Conservation (phyloP, 2,113 vertebrate species). For the Chloroceryle aenea region DNA sequence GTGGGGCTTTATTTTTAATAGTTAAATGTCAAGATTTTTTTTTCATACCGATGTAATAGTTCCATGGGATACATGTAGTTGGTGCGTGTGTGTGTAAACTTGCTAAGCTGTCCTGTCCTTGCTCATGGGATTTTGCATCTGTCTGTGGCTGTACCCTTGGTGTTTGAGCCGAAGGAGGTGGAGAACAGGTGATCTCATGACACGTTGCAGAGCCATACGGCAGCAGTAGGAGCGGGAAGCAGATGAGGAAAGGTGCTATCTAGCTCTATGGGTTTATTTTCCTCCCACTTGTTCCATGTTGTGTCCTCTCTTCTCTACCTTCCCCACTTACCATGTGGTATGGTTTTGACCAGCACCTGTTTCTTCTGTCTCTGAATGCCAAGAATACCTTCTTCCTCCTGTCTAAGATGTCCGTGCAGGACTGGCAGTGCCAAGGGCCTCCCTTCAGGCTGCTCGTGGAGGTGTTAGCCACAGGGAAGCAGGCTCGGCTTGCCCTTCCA, state of each 20-base stretch:
- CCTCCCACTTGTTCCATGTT: background rate
- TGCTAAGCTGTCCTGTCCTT: background rate
- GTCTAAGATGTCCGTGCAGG: background rate
- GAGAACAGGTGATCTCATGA: background rate
- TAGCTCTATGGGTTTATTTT: background rate
- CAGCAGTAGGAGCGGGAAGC: background rate
- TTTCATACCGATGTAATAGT: constrained; percentile 27
- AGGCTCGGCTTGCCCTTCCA: background rate
- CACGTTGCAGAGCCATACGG: background rate
- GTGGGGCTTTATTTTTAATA: constrained; percentile 59
- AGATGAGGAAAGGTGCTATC: background rate
- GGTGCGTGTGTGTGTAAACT: background rate
- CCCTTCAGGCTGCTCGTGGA: background rate
- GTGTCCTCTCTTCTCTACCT: background rate
- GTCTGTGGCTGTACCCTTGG: constrained; percentile 6
- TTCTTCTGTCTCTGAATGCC: background rate
- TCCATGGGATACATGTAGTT: background rate
- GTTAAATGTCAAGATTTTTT: constrained; percentile 19
- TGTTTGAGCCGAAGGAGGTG: background rate
- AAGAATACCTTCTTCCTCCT: background rate
- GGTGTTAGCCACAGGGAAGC: background rate
- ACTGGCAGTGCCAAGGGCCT: background rate
- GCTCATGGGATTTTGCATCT: background rate
- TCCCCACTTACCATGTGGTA: background rate
- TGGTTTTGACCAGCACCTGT: background rate